phyloP scores from a whole-genome alignment of 2,888 invertebrate species.

The Drosophila ochracea region DNA sequence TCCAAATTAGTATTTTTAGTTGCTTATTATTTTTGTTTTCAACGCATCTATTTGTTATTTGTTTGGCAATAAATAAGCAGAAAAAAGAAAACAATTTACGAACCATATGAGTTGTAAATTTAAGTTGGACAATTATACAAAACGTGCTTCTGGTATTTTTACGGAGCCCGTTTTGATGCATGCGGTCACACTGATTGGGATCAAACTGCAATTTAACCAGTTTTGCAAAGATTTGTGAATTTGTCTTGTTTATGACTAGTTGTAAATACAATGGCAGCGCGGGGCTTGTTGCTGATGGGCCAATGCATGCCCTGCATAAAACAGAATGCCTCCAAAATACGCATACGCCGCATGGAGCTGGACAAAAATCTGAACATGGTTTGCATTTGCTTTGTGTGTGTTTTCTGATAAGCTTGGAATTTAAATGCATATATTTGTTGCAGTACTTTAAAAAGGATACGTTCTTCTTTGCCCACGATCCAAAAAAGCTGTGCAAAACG shows the following conservation, averaged over 20 bases:
- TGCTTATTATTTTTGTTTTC: background rate
- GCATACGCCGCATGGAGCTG: constrained; percentile 90
- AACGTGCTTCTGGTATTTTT: background rate
- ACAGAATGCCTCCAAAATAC: constrained; percentile 92
- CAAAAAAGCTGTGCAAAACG: constrained; percentile 90
- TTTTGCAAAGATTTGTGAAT: background rate
- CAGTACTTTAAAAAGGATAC: constrained; percentile 92
- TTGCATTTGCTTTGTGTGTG: background rate
- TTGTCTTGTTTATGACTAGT: constrained; percentile 17
- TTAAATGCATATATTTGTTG: constrained; percentile 67
- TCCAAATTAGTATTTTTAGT: background rate
- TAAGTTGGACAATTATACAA: constrained; percentile 9
- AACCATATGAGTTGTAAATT: background rate
- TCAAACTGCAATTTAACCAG: background rate
- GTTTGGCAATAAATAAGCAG: background rate
- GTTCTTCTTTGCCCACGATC: constrained; percentile 92
- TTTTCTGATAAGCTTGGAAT: background rate
- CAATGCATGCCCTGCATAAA: constrained; percentile 92
- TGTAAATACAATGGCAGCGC: constrained; percentile 84
- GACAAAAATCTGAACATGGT: constrained; percentile 93
- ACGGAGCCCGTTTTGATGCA: background rate
- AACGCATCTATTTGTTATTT: background rate
- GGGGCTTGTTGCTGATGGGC: constrained; percentile 88
- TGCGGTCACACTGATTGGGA: constrained; percentile 30
- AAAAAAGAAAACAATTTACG: background rate